Evolutionary conservation across 2,113 vertebrate species (phyloP).

Genomic region (Nothobranchius furzeri): DNA sequence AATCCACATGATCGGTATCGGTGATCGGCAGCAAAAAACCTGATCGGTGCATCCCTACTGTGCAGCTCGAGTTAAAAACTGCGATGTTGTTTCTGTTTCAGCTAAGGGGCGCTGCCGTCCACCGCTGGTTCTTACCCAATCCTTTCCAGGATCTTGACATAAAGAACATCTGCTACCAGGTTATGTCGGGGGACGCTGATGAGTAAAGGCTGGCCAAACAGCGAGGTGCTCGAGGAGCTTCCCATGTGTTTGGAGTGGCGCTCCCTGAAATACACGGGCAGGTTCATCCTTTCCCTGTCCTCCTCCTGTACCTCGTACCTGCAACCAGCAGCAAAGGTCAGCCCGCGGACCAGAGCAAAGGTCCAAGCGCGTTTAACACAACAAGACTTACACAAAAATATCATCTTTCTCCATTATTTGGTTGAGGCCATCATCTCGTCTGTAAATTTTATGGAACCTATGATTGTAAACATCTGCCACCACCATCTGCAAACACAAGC

Average conservation of each 20-base stretch:
- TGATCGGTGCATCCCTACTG: no score
- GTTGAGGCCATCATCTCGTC: constrained; percentile 91
- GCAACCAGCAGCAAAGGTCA: constrained; percentile 21
- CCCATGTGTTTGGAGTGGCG: constrained; percentile 84
- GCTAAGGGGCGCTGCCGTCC: no score
- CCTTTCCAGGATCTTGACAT: constrained; percentile 85
- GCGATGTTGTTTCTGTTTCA: neutral
- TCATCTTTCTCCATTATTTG: constrained; percentile 95
- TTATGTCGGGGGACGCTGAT: constrained; percentile 88
- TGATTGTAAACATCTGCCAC: constrained; percentile 98
- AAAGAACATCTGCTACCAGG: constrained; percentile 86
- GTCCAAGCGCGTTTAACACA: neutral
- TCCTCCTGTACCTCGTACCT: constrained; percentile 89
- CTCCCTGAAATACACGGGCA: constrained; percentile 94
- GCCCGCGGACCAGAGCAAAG: neutral
- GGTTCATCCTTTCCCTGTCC: constrained; percentile 80
- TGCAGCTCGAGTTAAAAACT: no score
- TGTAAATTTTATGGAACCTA: constrained; percentile 96
- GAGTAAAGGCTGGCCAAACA: constrained; percentile 93
- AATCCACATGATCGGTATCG: no score
- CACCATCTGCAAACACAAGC: constrained; percentile 85
- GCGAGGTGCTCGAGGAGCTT: constrained; percentile 82
- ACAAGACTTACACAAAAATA: constrained; percentile 91
- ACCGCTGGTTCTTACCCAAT: constrained; percentile 83
- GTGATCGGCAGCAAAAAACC: no score